Evolutionary conservation across 2,113 vertebrate species (phyloP).

Genomic region (Mellivora capensis): DNA sequence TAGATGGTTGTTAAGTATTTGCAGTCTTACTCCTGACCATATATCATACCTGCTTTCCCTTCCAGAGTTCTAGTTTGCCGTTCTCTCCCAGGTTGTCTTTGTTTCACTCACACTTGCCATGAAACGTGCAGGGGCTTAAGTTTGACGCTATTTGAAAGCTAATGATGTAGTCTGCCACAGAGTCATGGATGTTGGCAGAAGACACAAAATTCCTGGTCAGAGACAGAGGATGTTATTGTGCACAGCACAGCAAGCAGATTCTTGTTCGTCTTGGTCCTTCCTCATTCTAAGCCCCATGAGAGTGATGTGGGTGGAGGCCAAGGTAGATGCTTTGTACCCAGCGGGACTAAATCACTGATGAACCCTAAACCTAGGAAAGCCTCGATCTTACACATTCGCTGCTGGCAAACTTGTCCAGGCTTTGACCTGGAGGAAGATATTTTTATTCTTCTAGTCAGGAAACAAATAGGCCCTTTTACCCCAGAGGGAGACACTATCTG

Average conservation of each 20-base stretch:
- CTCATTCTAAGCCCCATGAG: background rate
- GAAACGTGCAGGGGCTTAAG: background rate
- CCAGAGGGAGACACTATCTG: background rate
- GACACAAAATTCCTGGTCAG: background rate
- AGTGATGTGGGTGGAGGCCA: background rate
- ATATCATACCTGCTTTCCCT: background rate
- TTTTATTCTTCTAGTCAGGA: background rate
- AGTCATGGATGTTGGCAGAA: background rate
- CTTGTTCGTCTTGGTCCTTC: background rate
- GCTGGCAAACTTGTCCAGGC: background rate
- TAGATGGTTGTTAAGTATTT: background rate
- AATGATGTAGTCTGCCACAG: background rate
- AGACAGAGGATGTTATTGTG: background rate
- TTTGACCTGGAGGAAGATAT: background rate
- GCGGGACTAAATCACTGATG: background rate
- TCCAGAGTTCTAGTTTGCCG: background rate
- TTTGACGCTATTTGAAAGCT: background rate
- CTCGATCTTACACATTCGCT: background rate
- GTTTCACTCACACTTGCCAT: background rate
- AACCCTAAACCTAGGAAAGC: background rate
- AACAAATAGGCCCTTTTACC: background rate
- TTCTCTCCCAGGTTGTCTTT: background rate
- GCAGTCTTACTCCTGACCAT: background rate
- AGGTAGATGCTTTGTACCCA: background rate
- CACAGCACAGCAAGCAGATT: background rate